phyloP scores from a whole-genome alignment of 92 coral and sea anemone genomes.

The Umimayanthus chanpuru region DNA sequence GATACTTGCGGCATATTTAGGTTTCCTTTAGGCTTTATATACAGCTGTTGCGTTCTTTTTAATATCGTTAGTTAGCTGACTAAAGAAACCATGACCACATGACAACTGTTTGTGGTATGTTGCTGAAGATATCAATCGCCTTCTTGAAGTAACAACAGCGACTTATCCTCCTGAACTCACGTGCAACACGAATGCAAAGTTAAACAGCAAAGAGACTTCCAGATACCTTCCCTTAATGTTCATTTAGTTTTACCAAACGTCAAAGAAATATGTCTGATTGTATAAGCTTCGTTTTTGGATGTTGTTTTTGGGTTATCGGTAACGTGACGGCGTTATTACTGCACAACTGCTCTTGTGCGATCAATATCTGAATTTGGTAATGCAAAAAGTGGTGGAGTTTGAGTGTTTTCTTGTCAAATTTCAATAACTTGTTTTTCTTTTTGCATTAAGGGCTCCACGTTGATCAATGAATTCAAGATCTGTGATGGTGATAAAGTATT shows the following conservation, averaged over 20 bases:
- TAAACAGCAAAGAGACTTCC: neutral
- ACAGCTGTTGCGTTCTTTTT: constrained; percentile 7
- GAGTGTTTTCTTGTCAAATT: constrained; percentile 40
- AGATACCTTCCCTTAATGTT: neutral
- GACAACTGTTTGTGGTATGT: constrained; percentile 36
- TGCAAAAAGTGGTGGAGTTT: constrained; percentile 19
- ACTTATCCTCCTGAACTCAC: constrained; percentile 1
- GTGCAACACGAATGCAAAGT: constrained; percentile 9
- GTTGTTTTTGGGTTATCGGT: neutral
- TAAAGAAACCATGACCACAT: constrained; percentile 31
- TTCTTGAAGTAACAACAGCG: constrained; percentile 3
- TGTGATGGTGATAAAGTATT: neutral
- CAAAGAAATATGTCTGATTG: neutral
- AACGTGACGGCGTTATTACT: constrained; percentile 29
- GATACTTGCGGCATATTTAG: neutral
- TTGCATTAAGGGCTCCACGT: constrained; percentile 19
- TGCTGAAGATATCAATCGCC: constrained; percentile 25
- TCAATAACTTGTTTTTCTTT: constrained; percentile 36
- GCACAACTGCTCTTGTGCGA: constrained; percentile 4
- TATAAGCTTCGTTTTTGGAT: neutral
- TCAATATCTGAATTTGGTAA: constrained; percentile 29
- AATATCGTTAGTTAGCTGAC: neutral
- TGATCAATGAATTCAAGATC: constrained; percentile 16
- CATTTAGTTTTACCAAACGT: neutral
- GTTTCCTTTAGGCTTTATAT: neutral